Evolutionary conservation across 2,797 vertebrate genomes (phyloP).

Genomic region (Pipistrellus kuhlii): DNA sequence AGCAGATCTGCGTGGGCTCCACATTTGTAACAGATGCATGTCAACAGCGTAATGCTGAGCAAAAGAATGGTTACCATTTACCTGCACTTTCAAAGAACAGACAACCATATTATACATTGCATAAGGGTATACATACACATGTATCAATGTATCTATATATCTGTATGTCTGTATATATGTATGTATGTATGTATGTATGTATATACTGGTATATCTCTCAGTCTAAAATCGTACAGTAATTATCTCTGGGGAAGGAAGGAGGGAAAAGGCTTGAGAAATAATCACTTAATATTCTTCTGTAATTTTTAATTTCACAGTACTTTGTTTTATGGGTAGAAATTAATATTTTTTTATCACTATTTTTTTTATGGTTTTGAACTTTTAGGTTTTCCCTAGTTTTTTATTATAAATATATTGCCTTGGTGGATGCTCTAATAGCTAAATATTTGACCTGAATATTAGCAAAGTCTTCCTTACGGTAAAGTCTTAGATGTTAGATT

Average conservation of each 20-base stretch:
- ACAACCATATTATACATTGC: neutral
- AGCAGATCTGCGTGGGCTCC: neutral
- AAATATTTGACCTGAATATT: neutral
- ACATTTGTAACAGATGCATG: neutral
- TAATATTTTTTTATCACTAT: neutral
- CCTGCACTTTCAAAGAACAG: neutral
- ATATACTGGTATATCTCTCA: neutral
- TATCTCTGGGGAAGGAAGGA: neutral
- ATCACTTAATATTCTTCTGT: slow-evolving; percentile 3
- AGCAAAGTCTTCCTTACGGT: neutral
- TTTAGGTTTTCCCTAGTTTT: neutral
- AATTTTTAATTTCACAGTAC: neutral
- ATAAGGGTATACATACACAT: neutral
- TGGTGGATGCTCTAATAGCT: neutral
- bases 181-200: accelerated
- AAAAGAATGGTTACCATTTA: neutral
- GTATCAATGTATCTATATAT: no score
- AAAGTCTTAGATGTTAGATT: neutral
- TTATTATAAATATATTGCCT: neutral
- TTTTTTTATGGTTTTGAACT: neutral
- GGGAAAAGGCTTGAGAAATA: neutral
- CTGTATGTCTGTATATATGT: no score
- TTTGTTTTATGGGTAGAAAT: neutral
- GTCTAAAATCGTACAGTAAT: neutral
- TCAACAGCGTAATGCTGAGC: neutral